Evolutionary conservation across 2,888 invertebrate species (phyloP).

Genomic region (Cerastis leucographa): DNA sequence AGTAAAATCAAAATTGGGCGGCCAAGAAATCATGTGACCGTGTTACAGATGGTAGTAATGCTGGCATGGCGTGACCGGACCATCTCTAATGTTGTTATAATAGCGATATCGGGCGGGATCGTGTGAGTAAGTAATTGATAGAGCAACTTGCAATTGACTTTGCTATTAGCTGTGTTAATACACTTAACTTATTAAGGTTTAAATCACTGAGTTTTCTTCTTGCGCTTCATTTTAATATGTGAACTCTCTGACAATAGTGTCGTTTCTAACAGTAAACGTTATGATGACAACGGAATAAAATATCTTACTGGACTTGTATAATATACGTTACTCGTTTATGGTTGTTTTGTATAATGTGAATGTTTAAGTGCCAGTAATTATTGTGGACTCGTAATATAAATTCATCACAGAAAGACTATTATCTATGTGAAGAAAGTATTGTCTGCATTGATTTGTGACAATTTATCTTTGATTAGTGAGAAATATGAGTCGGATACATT

Average conservation of each 20-base stretch:
- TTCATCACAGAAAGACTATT: slow-evolving; percentile 21
- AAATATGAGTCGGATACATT: slow-evolving; percentile 12
- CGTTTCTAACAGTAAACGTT: slow-evolving; percentile 52
- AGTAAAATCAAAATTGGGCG: slow-evolving; percentile 86
- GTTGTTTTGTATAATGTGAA: slow-evolving; percentile 19
- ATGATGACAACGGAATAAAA: slow-evolving; percentile 42
- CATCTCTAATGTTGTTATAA: slow-evolving; percentile 89
- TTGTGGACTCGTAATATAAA: slow-evolving; percentile 1
- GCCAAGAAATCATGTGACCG: slow-evolving; percentile 87
- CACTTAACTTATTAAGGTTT: slow-evolving; percentile 69
- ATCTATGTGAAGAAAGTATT: slow-evolving; percentile 13
- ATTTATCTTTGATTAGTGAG: slow-evolving; percentile 19
- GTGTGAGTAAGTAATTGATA: slow-evolving; percentile 88
- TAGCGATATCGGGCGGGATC: slow-evolving; percentile 83
- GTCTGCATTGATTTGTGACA: slow-evolving; percentile 10
- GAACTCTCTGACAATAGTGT: slow-evolving; percentile 55
- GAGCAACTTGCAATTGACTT: slow-evolving; percentile 81
- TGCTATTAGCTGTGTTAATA: slow-evolving; percentile 81
- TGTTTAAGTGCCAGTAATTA: slow-evolving; percentile 23
- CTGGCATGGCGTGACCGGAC: slow-evolving; percentile 85
- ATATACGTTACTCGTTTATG: slow-evolving; percentile 10
- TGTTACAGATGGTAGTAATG: slow-evolving; percentile 88
- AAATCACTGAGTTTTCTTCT: slow-evolving; percentile 66
- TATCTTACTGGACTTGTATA: slow-evolving; percentile 14
- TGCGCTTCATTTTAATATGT: slow-evolving; percentile 57